Evolutionary conservation across 2,888 invertebrate species (phyloP).

Genomic region (Autographa gamma): DNA sequence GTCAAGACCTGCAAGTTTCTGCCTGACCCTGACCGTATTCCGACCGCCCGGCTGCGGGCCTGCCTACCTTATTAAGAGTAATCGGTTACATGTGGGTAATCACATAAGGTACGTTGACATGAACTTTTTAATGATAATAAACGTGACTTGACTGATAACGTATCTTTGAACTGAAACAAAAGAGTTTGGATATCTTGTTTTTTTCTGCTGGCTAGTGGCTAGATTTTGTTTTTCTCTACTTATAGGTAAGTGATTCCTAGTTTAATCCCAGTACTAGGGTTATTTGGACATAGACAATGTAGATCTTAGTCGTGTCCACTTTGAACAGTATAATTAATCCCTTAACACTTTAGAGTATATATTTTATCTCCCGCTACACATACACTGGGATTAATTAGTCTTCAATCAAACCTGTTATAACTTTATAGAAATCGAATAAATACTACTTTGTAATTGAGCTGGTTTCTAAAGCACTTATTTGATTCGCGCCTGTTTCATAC

Average conservation of each 20-base stretch:
- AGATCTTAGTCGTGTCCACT: background rate
- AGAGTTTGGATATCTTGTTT: constrained; percentile 9
- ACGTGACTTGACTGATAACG: constrained; percentile 34
- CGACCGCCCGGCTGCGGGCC: constrained; percentile 27
- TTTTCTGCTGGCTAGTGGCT: background rate
- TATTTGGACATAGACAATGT: background rate
- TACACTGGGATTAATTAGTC: constrained; percentile 16
- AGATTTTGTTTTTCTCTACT: background rate
- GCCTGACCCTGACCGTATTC: constrained; percentile 44
- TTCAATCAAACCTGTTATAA: background rate
- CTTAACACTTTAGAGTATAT: background rate
- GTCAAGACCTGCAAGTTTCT: constrained; percentile 5
- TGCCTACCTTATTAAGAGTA: constrained; percentile 36
- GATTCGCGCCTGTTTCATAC: constrained; percentile 17
- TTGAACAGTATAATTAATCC: background rate
- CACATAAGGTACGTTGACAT: constrained; percentile 44
- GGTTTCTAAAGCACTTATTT: constrained; percentile 32
- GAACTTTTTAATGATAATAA: constrained; percentile 40
- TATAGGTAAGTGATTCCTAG: too few species aligned
- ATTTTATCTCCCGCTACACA: background rate
- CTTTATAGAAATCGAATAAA: constrained; percentile 10
- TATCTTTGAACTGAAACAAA: constrained; percentile 31
- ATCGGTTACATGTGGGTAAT: constrained; percentile 29
- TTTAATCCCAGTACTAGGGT: too few species aligned
- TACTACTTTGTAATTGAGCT: constrained; percentile 23